Base-by-base conservation (phyloP, 2,888 invertebrate genomes). In the Mythimna impura region DNA sequence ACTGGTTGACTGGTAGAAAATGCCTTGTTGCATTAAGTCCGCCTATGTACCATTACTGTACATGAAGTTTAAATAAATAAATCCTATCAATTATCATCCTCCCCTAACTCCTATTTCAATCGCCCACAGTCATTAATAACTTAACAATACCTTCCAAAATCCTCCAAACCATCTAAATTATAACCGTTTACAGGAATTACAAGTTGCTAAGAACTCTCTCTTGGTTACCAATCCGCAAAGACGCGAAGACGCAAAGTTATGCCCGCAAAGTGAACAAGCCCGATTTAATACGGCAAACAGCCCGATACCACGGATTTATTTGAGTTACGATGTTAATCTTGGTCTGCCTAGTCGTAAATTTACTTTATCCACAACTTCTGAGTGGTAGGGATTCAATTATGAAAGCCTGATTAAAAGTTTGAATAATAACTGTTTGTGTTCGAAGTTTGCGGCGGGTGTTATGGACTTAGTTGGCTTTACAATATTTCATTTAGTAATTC, bases 201-300 rank as follows among this genome's bases (percentile, higher is more conserved):
- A 85, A 85, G 63, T 86, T 86, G n/a, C 66, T 73, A 79, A 87
- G 79, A 73, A 86, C 66, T 68, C 61, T 58, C 71, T 80, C 71
- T 66, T 73, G 69, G 75, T 78, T 77, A 71, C 73, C 47, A 47
- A 17, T 47, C 47, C 65, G 22, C 80, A 47, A 43, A 61, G 78
- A 78, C 60, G 60, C 47, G 82, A 91, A 70, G 78, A 74, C 60
- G 60, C 61, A 82, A 91, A 89, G 88, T 90, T 87, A 63, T 67
- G 68, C 60, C 83, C 83, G 87, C 88, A 76, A 89, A 90, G 87
- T 89, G 90, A 90, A 85, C 91, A 86, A 86, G 88, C 88, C 87
- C 90, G 92, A 92, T 92, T 93, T 93, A 94, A 93, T 93, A 92
- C 88, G 80, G 80, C 88, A 89, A 94, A 93, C 91, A 93, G 89